Base-by-base conservation (phyloP, 2,888 invertebrate genomes). In the Allygus modestus region DNA sequence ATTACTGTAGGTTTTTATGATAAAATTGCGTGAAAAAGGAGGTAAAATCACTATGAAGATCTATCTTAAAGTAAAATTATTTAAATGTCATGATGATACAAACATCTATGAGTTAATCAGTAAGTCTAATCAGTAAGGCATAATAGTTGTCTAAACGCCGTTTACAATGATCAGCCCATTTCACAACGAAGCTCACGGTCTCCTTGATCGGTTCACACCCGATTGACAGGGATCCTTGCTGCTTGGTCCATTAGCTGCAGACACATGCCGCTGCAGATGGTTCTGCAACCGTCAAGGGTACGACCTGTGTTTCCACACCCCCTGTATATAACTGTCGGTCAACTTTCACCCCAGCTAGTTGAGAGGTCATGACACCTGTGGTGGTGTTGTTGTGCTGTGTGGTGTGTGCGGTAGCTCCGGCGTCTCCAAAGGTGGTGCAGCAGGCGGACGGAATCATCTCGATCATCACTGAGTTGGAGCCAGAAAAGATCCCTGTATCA, bases 381-480 rank as follows among this genome's bases (percentile, higher is more conserved):
- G 37, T 41, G n/a, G 37, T 41, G 73, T 23, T 33, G 41, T 15
- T 33, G 73, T 33, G 37, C n/a, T 77, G 46, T 43, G 77, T 77
- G 28, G 26, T 58, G 4, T n/a, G 79, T 31, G 79, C 33, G 79
- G 58, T 33, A n/a, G 58, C 37, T 12, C 28, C 58, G 0, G 79
- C 33, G 31, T 28, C 33, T 15, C 51, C 79, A 0, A 28, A 20
- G 20, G 58, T 58, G n/a, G 79, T 79, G 26, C 31, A 33, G 15
- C 79, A 79, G 58, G 20, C 28, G 7, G 23, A 79, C 15, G 79
- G 79, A 2, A 79, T 79, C 54, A 58, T 79, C 31, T 79, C 79
- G 12, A 79, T 79, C 79, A 79, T 79, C 58, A 79, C 79, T 0
- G 79, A 79, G 33, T 17, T 79, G 58, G 79, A 79, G 37, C 54